Conservation (phyloP, 1,140 invertebrate species). For the Cherax quadricarinatus region DNA sequence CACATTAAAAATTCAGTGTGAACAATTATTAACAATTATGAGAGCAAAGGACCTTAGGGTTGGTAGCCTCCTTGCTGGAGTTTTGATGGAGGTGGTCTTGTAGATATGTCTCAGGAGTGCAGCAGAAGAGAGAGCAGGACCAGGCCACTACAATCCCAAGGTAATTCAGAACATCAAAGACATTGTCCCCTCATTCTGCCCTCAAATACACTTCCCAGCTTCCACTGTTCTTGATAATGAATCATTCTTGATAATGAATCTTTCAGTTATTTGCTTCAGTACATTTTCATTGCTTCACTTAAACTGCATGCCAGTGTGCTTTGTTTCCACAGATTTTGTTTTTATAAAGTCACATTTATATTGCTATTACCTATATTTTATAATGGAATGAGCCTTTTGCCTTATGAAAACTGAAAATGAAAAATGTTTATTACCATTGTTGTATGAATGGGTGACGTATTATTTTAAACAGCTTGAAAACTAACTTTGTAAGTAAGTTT, state of each 20-base stretch:
- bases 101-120: conserved; percentile 40
- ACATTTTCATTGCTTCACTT: background rate
- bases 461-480: too few relatives aligned
- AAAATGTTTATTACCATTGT: too few relatives aligned
- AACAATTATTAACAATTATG: background rate
- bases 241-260: background rate
- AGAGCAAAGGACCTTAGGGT: conserved; percentile 6
- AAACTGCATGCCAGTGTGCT: background rate
- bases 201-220: background rate
- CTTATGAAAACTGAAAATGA: too few relatives aligned
- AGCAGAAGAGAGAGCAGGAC: conserved; percentile 26
- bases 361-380: too few relatives aligned
- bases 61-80: conserved; percentile 2
- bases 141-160: background rate
- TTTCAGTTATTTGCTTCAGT: background rate
- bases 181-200: background rate
- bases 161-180: conserved; percentile 3
- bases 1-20: background rate
- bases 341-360: too few relatives aligned
- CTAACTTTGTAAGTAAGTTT: too few relatives aligned
- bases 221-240: background rate
- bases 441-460: too few relatives aligned
- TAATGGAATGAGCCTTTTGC: too few relatives aligned
- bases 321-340: background rate
- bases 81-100: conserved; percentile 34